A percentile compares a stretch with the other conserved stretches of the same genome.
Evolutionary conservation across 2,888 invertebrate species (phyloP).

Genomic region (Drosophila mayaguana): DNA sequence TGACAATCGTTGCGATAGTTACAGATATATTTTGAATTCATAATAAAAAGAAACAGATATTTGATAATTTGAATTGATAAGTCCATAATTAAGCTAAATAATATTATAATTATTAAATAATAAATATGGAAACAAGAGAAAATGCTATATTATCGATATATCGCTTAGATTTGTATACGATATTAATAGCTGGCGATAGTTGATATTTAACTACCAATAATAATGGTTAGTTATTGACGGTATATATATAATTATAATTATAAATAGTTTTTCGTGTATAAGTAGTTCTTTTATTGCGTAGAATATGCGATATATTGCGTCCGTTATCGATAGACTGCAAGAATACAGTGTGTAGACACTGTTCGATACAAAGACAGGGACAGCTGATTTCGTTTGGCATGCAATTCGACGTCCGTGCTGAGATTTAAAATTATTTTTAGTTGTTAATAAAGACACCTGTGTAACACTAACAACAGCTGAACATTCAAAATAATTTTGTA

Average conservation of each 20-base stretch:
- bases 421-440: conserved; percentile 55
- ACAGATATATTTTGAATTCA: neutral
- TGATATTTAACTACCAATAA: neutral
- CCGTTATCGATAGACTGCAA: conserved; percentile 10
- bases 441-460: conserved; percentile 54
- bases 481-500: conserved; percentile 2
- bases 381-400: conserved; percentile 49
- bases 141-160: conserved; percentile 10
- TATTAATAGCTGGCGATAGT: conserved; percentile 1
- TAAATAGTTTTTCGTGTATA: neutral
- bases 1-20: conserved; percentile 17
- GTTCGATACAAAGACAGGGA: conserved; percentile 25
- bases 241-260: neutral
- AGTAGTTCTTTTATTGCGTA: neutral
- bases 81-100: neutral
- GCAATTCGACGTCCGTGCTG: conserved; percentile 37
- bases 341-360: conserved; percentile 37
- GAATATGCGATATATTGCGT: neutral
- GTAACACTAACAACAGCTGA: conserved; percentile 32
- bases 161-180: neutral
- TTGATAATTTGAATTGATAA: neutral
- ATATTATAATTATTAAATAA: neutral
- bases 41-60: neutral
- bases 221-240: fast-evolving
- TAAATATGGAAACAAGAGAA: neutral